A percentile compares a stretch with the other conserved stretches of the same genome.
Evolutionary conservation across 92 coral and sea anemone genomes (phyloP).

Genomic region (Scolanthus callimorphus): DNA sequence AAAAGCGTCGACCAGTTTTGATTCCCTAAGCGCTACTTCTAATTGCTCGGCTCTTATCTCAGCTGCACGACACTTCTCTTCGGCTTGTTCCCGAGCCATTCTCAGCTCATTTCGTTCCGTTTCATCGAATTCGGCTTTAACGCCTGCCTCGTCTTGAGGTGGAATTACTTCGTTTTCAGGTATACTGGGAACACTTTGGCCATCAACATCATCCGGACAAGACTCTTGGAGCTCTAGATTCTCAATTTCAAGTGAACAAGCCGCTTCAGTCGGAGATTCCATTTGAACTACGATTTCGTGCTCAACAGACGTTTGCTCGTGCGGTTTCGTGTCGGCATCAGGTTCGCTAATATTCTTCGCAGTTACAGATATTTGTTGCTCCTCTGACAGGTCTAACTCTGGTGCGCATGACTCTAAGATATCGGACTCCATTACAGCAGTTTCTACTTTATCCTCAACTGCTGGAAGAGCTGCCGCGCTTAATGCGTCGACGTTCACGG

Average conservation of each 20-base stretch:
- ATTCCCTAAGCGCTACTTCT: constrained; percentile 23
- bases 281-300: constrained; percentile 1
- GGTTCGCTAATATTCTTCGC: not conserved
- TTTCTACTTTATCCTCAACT: too few species aligned
- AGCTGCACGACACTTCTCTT: constrained; percentile 26
- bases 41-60: constrained; percentile 32
- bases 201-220: not conserved
- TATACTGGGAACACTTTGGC: too few species aligned
- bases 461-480: not conserved
- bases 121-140: constrained; percentile 34
- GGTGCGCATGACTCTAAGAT: not conserved
- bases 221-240: not conserved
- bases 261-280: not conserved
- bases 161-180: too few species aligned
- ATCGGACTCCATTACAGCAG: too few species aligned
- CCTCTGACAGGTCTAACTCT: not conserved
- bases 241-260: not conserved
- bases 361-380: too few species aligned
- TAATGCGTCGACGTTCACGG: not conserved
- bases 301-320: constrained; percentile 11
- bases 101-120: constrained; percentile 13
- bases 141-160: not conserved
- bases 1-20: constrained; percentile 28
- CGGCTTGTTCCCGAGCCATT: constrained; percentile 12
- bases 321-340: not conserved